Evolutionary conservation across 2,797 vertebrate genomes (phyloP).

Genomic region (Ceyx erithaca): DNA sequence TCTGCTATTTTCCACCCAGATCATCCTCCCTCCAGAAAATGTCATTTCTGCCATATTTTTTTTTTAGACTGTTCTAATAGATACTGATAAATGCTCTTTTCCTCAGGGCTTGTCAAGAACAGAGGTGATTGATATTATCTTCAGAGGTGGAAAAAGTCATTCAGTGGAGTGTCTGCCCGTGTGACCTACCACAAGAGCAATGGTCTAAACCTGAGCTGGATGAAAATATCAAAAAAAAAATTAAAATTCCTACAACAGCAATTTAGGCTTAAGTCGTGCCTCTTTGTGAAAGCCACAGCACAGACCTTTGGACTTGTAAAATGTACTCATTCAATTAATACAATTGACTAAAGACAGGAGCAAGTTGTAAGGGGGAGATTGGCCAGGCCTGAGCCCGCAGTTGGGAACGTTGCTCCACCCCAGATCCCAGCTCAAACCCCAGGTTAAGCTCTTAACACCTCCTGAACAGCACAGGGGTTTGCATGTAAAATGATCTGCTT

Average conservation of each 20-base stretch:
- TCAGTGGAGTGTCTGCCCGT: slow-evolving; percentile 57
- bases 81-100: slow-evolving; percentile 71
- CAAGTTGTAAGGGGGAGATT: not conserved
- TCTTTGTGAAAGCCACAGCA: slow-evolving; percentile 4
- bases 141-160: slow-evolving; percentile 64
- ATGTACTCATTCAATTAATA: not conserved
- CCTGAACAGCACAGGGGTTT: not conserved
- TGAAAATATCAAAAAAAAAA: not conserved
- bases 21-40: slow-evolving; percentile 30
- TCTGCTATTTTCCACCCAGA: slow-evolving; percentile 56
- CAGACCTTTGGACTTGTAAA: not conserved
- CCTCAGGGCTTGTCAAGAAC: slow-evolving; percentile 67
- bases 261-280: slow-evolving; percentile 23
- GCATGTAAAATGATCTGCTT: not conserved
- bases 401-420: not conserved
- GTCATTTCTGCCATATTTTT: slow-evolving; percentile 20
- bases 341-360: not conserved
- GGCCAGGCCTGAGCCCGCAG: not conserved
- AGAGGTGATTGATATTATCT: slow-evolving; percentile 75
- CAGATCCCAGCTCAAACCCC: not conserved
- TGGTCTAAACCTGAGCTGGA: slow-evolving; percentile 36
- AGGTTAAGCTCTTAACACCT: not conserved
- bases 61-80: slow-evolving; percentile 68
- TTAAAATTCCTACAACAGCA: slow-evolving; percentile 31
- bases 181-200: slow-evolving; percentile 66